A percentile compares a stretch with the other conserved stretches of the same genome.
phyloP scores from a whole-genome alignment of 2,113 vertebrate genomes.

The Chaetodon auriga region DNA sequence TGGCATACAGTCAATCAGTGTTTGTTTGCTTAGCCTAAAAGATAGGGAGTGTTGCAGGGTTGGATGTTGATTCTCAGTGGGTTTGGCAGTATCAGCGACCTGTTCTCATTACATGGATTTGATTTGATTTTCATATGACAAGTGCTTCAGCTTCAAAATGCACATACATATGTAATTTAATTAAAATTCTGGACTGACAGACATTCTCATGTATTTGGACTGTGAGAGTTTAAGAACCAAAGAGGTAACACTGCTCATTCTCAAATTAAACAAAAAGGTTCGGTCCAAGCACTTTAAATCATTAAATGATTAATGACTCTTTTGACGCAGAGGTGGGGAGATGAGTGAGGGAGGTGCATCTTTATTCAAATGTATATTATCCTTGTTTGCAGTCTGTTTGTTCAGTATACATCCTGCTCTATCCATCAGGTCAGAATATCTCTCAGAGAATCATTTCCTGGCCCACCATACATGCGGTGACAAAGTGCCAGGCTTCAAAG shows the following conservation, averaged over 20 bases:
- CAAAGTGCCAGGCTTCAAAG: conserved; percentile 40
- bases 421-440: background rate
- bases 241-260: background rate
- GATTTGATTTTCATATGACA: background rate
- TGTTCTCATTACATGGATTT: background rate
- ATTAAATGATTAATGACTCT: background rate
- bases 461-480: background rate
- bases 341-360: background rate
- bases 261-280: background rate
- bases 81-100: background rate
- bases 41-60: background rate
- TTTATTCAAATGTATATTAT: background rate
- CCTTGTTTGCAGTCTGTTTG: background rate
- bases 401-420: background rate
- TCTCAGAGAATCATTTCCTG: background rate
- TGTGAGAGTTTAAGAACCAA: background rate
- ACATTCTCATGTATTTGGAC: background rate
- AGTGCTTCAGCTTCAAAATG: background rate
- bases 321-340: background rate
- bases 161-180: too few species aligned
- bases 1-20: too few species aligned
- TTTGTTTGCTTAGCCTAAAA: background rate
- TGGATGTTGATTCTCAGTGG: conserved; percentile 1
- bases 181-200: background rate
- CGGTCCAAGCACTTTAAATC: background rate